phyloP scores from a whole-genome alignment of 2,797 vertebrate genomes.

The Alca torda region DNA sequence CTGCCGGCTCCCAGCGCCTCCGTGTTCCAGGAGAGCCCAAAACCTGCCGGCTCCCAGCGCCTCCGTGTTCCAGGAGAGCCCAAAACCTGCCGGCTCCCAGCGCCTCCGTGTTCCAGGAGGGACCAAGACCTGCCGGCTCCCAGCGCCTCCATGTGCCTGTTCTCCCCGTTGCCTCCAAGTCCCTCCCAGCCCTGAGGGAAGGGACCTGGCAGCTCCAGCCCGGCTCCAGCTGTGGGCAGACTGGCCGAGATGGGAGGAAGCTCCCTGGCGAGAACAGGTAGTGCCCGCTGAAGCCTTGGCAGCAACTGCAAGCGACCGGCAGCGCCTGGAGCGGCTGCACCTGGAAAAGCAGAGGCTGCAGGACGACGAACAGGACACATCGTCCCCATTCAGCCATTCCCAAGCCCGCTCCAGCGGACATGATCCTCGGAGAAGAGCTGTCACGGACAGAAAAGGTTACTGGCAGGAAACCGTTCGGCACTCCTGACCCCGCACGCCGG shows the following conservation, averaged over 20 bases:
- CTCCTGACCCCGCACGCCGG: rapidly evolving
- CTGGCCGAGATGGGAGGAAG: neutral
- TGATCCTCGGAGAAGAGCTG: neutral
- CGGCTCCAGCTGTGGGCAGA: neutral
- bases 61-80: too few species aligned
- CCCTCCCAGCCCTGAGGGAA: neutral
- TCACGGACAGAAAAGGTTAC: neutral
- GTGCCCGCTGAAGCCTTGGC: rapidly evolving
- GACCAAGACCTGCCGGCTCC: too few species aligned
- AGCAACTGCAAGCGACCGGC: neutral
- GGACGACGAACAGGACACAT: rapidly evolving
- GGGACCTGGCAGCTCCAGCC: neutral
- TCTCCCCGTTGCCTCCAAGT: neutral
- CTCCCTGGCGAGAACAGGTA: neutral
- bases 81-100: too few species aligned
- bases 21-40: too few species aligned
- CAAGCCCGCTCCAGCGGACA: rapidly evolving
- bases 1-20: too few species aligned
- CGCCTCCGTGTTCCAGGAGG: too few species aligned
- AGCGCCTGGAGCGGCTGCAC: neutral
- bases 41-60: too few species aligned
- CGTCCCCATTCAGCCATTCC: neutral
- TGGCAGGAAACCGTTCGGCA: neutral
- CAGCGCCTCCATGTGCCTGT: neutral
- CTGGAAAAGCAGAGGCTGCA: neutral